These are phyloP conservation scores for Portevinia maculata DNA, from an alignment of 2,888 invertebrate genomes.

Conservation along the genomic window DNA sequence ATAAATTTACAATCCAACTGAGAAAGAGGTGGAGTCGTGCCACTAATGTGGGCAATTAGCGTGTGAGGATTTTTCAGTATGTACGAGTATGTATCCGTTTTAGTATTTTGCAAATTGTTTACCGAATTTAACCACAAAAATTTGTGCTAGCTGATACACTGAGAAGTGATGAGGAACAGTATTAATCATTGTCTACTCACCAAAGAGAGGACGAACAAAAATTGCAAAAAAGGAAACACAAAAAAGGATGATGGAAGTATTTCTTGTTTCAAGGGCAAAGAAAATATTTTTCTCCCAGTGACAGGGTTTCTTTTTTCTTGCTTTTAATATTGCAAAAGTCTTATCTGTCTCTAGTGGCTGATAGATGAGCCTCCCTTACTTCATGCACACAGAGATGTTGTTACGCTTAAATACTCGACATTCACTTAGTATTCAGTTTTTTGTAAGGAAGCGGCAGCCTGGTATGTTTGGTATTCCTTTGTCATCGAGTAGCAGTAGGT, in stretches of 20 bases:
- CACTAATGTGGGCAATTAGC: constrained; percentile 72
- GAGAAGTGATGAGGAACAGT: background rate
- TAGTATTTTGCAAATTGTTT: constrained; percentile 5
- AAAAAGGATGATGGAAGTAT: constrained; percentile 44
- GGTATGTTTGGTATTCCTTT: constrained; percentile 71
- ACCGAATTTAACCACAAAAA: constrained; percentile 48
- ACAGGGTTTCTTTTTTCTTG: constrained; percentile 31
- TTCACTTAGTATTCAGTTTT: constrained; percentile 45
- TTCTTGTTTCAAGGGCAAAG: constrained; percentile 4
- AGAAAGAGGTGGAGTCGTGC: constrained; percentile 18
- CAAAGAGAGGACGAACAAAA: constrained; percentile 52
- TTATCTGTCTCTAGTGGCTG: constrained; percentile 62
- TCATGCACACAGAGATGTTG: constrained; percentile 4
- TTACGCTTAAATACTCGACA: constrained; percentile 52
- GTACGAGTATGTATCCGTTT: constrained; percentile 11
- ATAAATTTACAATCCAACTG: background rate
- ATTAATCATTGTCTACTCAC: constrained; percentile 66
- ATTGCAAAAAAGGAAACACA: constrained; percentile 38
- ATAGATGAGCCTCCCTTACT: constrained; percentile 62
- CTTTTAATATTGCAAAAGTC: constrained; percentile 57
- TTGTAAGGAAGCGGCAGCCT: constrained; percentile 46
- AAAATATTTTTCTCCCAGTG: constrained; percentile 35
- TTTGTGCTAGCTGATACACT: constrained; percentile 10
- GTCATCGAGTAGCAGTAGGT: constrained; percentile 58
- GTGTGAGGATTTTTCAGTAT: constrained; percentile 58